Evolutionary conservation across 2,113 vertebrate genomes (phyloP).

Genomic region (Charina bottae): DNA sequence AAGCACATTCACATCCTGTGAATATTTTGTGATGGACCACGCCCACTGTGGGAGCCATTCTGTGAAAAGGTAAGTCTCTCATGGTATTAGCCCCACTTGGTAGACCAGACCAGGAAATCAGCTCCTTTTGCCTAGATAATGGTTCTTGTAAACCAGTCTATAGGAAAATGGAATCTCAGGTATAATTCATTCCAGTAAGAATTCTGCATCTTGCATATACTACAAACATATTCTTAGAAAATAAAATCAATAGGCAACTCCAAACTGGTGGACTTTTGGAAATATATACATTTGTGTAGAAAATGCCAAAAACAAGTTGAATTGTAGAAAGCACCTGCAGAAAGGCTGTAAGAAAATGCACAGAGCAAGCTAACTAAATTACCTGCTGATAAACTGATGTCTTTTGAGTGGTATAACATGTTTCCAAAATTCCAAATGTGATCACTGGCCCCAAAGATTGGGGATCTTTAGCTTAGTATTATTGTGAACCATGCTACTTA

Average conservation of each 20-base stretch:
- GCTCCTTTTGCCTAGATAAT: neutral
- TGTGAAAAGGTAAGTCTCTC: neutral
- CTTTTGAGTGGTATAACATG: neutral
- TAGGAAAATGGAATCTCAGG: neutral
- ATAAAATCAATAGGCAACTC: neutral
- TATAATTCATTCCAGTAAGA: neutral
- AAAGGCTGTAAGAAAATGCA: neutral
- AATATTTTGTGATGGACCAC: neutral
- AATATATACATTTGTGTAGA: neutral
- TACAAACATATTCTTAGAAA: neutral
- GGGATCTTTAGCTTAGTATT: neutral
- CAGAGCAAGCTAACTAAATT: neutral
- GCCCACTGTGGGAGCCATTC: neutral
- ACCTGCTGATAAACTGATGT: neutral
- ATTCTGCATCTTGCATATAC: neutral
- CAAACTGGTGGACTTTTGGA: neutral
- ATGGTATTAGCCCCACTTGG: neutral
- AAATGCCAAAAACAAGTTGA: neutral
- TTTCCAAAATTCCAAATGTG: neutral
- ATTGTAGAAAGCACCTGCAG: neutral
- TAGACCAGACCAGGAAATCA: neutral
- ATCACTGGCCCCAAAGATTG: neutral
- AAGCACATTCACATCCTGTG: neutral
- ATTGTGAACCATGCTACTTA: neutral
- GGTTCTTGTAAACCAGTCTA: neutral